Base-by-base conservation (phyloP, 2,888 invertebrate genomes). In the Mimachlamys varia region DNA sequence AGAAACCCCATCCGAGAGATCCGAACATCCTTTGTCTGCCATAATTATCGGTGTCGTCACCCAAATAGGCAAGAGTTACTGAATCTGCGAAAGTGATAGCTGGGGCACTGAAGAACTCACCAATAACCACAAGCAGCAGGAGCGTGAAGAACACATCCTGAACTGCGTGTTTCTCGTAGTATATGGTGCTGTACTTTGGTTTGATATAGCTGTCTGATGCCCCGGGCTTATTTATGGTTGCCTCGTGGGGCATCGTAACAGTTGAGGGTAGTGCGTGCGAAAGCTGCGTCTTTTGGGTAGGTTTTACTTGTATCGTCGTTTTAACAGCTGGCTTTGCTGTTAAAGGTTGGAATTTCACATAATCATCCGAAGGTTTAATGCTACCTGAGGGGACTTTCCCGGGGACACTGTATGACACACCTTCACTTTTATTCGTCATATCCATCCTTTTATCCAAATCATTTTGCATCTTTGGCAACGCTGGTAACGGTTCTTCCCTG, bases 21-120 rank as follows among this genome's bases (percentile, higher is more conserved):
- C 99, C 99, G 96, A 99, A 99, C 99, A 99, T 99, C 94, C 99
- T 98, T 97, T 99, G 99, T 95, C 99, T 98, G 0, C 99, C 99
- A 96, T 99, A 97, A 94, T 98, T 97, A 92, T 97, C 97, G 5
- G 96, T 96, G 91, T 97, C 98, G 96, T 99, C 98, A 0, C 98
- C 99, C 0, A 99, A 97, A 93, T 98, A 97, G 0, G 96, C 95
- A 55, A 97, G 93, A 0, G 96, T 97, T 49, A 96, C 96, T 53
- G 98, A 87, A 98, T 97, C 96, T 0, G 99, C 99, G 89, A 99
- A 97, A 0, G 99, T 99, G 94, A 99, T 97, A 62, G 99, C 99
- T 0, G 99, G 99, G 0, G 99, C 99, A 95, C 98, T 98, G 97
- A 99, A 99, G 97, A 99, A 99, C 97, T 99, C 99, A 0, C 99